phyloP scores from a whole-genome alignment of 2,113 vertebrate genomes.

The Paramormyrops kingsleyae region DNA sequence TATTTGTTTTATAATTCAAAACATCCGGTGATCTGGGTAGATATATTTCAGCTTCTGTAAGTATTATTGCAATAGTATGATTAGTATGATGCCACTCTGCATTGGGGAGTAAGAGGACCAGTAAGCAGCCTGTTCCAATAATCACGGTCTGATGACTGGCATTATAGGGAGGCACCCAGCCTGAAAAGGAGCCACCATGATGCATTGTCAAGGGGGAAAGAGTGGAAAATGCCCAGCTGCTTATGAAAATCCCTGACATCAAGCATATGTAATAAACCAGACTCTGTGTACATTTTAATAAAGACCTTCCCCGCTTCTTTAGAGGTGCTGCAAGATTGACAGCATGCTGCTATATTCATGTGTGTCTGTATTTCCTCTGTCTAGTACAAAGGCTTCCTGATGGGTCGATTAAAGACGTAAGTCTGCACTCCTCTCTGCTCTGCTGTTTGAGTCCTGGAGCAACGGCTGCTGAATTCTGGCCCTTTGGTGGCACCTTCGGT shows the following conservation, averaged over 20 bases:
- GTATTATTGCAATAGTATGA: neutral
- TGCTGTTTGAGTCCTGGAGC: neutral
- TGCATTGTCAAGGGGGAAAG: neutral
- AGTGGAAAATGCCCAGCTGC: neutral
- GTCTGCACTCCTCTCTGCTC: neutral
- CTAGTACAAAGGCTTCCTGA: neutral
- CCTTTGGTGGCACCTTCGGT: neutral
- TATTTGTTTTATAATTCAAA: neutral
- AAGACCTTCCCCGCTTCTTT: neutral
- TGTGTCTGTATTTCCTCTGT: neutral
- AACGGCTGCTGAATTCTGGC: neutral
- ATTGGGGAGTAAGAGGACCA: neutral
- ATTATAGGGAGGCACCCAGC: neutral
- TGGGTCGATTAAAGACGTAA: neutral
- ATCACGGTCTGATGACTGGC: neutral
- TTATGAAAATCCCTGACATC: neutral
- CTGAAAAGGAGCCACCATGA: neutral
- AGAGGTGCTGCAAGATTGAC: neutral
- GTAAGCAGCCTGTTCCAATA: neutral
- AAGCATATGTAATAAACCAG: neutral
- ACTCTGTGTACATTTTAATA: too few species aligned
- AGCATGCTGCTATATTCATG: neutral
- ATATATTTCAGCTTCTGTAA: neutral
- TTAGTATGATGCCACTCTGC: neutral
- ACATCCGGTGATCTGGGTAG: neutral